Evolutionary conservation across 2,888 invertebrate genomes (phyloP), one percentile per base, ranked within the genome.

Genomic region (Eilema griseolum): DNA sequence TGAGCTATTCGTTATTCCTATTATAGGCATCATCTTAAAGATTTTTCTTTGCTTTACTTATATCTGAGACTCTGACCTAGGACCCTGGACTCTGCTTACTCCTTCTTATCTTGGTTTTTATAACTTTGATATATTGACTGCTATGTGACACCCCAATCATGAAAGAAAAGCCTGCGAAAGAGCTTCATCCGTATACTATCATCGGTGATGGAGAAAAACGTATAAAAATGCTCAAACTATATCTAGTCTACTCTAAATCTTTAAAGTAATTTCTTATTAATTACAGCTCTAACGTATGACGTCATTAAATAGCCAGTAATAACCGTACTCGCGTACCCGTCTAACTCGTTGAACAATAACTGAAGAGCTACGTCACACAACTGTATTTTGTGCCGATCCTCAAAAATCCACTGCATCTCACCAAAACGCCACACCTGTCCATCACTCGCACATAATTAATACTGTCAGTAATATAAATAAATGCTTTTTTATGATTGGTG

Each of bases 381-480:
- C 69, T 65, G 73, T 73, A 59, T 66, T 62, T 46, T 63, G 14
- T 2, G 61, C 31, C 52, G 3, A 69, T 69, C 56, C 52, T 28
- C 52, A 61, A 71, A 72, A 71, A 72, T 46, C 69, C 57, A 56
- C 57, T 37, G 33, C 33, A 37, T 63, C 72, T 71, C 66, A 56
- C 24, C 61, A 57, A 56, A 52, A 69, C 69, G 62, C 62, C 71
- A 63, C 24, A 52, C 26, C 52, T 66, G 63, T 64, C 56, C 76
- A 67, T 73, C 75, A 74, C 69, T 72, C 46, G 67, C 62, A 65
- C 61, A 60, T 80, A 81, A 82, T 81, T 82, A 80, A 80, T 80
- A 75, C 65, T 64, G 23, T 20, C 71, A 61, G 56, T 71, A 68
- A 78, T 70, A 76, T 82, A 75, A 74, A 78, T 82, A 76, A 61